A percentile compares a stretch with the other conserved stretches of the same genome.
Evolutionary conservation across 2,888 invertebrate species (phyloP).

Genomic region (Xestoiulus laeticollis): DNA sequence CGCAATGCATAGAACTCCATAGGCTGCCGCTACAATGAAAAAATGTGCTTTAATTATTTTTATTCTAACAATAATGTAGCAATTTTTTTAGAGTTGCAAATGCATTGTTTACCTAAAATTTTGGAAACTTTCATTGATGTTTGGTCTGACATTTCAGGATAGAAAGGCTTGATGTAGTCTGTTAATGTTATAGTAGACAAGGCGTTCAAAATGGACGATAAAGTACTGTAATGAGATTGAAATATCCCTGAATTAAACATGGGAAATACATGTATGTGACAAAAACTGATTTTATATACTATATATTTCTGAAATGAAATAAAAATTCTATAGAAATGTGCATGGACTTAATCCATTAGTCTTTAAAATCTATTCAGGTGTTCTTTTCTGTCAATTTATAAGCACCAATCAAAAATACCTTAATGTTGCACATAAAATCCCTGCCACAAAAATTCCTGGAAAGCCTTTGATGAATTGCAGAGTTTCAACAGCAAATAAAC

Average conservation of each 20-base stretch:
- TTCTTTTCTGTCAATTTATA: no score
- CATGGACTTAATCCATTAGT: no score
- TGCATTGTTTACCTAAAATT: conserved; percentile 40
- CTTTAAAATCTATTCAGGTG: no score
- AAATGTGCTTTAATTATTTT: background rate
- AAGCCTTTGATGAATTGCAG: conserved; percentile 46
- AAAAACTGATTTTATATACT: background rate
- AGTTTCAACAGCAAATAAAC: conserved; percentile 52
- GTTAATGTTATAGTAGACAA: conserved; percentile 50
- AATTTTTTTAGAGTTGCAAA: background rate
- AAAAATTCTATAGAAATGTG: no score
- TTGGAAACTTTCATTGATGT: conserved; percentile 41
- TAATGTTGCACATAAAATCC: conserved; percentile 49
- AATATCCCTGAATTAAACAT: no score
- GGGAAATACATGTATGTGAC: background rate
- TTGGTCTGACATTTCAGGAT: conserved; percentile 46
- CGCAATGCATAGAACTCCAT: conserved; percentile 50
- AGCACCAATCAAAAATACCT: background rate
- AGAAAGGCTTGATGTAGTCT: conserved; percentile 52
- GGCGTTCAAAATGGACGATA: conserved; percentile 52
- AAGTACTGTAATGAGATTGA: conserved; percentile 40
- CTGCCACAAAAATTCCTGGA: conserved; percentile 52
- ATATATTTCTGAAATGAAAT: no score
- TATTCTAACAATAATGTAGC: background rate
- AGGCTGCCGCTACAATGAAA: background rate